Percentiles rank a stretch among this genome's conserved stretches.
phyloP scores from a whole-genome alignment of 2,113 vertebrate genomes.

The Mormyrus lacerda region DNA sequence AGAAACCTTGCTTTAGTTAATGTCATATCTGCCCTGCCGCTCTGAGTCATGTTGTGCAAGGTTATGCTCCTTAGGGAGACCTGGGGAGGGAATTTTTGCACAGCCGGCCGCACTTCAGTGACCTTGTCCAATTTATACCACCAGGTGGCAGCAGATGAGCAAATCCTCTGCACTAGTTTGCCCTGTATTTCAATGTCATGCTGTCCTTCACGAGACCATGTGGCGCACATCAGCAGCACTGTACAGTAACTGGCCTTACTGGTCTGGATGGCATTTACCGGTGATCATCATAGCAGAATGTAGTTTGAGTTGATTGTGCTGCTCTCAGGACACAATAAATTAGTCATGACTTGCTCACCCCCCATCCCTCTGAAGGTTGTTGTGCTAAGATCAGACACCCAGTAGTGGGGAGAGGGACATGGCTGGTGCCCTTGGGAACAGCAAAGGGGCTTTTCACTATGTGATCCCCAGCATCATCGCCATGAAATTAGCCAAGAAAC shows the following conservation, averaged over 20 bases:
- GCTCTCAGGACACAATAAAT: background rate
- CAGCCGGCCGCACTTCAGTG: background rate
- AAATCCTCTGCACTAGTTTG: background rate
- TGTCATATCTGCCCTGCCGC: background rate
- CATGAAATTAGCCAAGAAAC: background rate
- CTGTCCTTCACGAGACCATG: background rate
- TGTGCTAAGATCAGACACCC: background rate
- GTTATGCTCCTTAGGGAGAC: background rate
- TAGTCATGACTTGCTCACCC: background rate
- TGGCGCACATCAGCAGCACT: background rate
- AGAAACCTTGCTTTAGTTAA: background rate
- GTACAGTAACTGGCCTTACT: background rate
- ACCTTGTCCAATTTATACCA: background rate
- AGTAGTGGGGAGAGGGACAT: background rate
- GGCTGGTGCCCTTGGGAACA: no score
- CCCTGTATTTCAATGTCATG: background rate
- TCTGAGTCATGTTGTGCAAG: background rate
- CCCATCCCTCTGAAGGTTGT: background rate
- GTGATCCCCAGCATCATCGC: background rate
- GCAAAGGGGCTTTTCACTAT: background rate
- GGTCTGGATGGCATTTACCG: background rate
- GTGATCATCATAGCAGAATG: background rate
- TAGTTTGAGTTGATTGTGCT: background rate
- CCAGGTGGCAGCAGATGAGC: slow-evolving; percentile 22
- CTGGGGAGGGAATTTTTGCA: background rate